Percentiles rank a stretch among this genome's conserved stretches.
These are phyloP conservation scores for Buathra laborator DNA, from an alignment of 2,888 invertebrate species.

Conservation along the genomic window DNA sequence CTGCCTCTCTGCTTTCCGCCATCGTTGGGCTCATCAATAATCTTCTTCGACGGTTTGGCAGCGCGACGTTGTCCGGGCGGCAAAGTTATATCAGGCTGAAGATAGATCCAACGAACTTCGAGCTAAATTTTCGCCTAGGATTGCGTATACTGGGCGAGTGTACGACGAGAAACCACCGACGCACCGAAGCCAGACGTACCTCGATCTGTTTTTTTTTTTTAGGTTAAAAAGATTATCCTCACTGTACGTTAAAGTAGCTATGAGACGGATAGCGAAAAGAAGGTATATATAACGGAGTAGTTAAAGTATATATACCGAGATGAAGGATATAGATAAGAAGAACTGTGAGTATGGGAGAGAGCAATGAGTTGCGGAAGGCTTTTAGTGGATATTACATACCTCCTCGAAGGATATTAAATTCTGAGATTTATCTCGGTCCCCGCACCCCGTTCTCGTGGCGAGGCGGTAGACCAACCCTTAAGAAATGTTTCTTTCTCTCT, in stretches of 20 bases:
- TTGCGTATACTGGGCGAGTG: neutral
- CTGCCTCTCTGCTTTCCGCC: constrained; percentile 41
- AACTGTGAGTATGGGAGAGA: constrained; percentile 41
- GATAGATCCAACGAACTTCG: neutral
- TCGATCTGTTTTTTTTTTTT: constrained; percentile 1
- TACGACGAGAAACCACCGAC: neutral
- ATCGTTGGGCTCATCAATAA: constrained; percentile 81
- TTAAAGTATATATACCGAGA: constrained; percentile 43
- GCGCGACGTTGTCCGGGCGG: constrained; percentile 31
- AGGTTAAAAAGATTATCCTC: constrained; percentile 50
- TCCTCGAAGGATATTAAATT: constrained; percentile 83
- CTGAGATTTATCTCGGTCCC: constrained; percentile 81
- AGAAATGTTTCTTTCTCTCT: constrained; percentile 44
- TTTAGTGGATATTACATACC: constrained; percentile 82
- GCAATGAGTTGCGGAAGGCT: constrained; percentile 72
- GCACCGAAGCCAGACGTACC: neutral
- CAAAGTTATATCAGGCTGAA: constrained; percentile 2
- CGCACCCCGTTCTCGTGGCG: constrained; percentile 60
- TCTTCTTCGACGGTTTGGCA: constrained; percentile 70
- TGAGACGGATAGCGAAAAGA: constrained; percentile 36
- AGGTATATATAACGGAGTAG: constrained; percentile 43
- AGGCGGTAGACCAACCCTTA: constrained; percentile 48
- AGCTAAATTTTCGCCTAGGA: neutral
- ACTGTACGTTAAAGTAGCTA: constrained; percentile 36
- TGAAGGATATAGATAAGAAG: constrained; percentile 35